Percentiles rank a stretch among this genome's conserved stretches.
phyloP scores from a whole-genome alignment of 2,113 vertebrate genomes.

The Myrmecophaga tridactyla region DNA sequence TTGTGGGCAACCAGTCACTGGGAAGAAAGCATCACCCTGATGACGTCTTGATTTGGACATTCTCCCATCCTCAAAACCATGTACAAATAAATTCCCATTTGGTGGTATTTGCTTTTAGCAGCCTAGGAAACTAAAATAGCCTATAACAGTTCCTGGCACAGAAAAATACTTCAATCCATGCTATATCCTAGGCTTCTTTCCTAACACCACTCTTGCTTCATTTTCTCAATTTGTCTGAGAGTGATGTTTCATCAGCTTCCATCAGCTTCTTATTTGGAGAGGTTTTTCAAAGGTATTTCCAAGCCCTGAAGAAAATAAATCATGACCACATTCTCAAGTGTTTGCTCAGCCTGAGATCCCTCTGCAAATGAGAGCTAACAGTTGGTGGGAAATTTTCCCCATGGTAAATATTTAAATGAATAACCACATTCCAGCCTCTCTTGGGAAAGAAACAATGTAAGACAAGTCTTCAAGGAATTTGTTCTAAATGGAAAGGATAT shows the following conservation, averaged over 20 bases:
- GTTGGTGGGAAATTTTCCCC: slow-evolving; percentile 67
- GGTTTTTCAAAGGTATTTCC: slow-evolving; percentile 69
- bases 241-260: background rate
- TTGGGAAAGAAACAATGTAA: slow-evolving; percentile 80
- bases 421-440: slow-evolving; percentile 78
- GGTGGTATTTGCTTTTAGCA: too few relatives aligned
- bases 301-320: slow-evolving; percentile 70
- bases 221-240: background rate
- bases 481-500: slow-evolving; percentile 78
- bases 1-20: too few relatives aligned
- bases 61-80: too few relatives aligned
- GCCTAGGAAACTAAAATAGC: too few relatives aligned
- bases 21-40: too few relatives aligned
- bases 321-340: slow-evolving; percentile 44
- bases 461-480: slow-evolving; percentile 80
- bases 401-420: slow-evolving; percentile 79
- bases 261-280: slow-evolving; percentile 56
- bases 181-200: background rate
- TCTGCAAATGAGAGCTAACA: slow-evolving; percentile 74
- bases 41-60: too few relatives aligned
- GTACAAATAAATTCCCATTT: too few relatives aligned
- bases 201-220: background rate
- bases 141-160: background rate
- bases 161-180: fast-evolving
- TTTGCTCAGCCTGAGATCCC: slow-evolving; percentile 62